Evolutionary conservation across 2,113 vertebrate genomes (phyloP).

Genomic region (Bos javanicus): DNA sequence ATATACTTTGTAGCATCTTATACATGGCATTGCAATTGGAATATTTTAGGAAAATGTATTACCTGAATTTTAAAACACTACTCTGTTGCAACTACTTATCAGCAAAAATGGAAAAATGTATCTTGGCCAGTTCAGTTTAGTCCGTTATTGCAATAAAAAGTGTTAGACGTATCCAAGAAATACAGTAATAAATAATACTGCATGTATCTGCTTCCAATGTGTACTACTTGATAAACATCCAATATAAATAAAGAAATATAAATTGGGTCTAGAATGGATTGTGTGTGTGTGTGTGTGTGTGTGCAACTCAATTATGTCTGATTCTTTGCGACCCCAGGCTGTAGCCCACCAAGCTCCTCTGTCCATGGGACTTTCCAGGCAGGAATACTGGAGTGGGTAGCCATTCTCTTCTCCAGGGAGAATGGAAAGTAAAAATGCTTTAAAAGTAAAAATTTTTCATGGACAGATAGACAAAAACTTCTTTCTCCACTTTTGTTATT

Average conservation of each 20-base stretch:
- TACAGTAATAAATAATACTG: conserved; percentile 26
- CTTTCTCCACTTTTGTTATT: neutral
- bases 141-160: conserved; percentile 37
- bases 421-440: neutral
- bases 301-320: neutral
- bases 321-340: neutral
- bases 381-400: neutral
- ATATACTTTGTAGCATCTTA: conserved; percentile 8
- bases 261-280: neutral
- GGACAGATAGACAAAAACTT: neutral
- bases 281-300: neutral
- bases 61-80: conserved; percentile 47
- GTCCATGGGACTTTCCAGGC: neutral
- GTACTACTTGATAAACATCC: conserved; percentile 10
- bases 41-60: conserved; percentile 43
- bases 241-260: conserved; percentile 33
- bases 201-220: neutral
- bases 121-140: conserved; percentile 24
- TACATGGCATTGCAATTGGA: conserved; percentile 9
- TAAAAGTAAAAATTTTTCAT: conserved; percentile 21
- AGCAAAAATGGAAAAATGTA: conserved; percentile 35
- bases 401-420: neutral
- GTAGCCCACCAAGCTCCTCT: neutral
- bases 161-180: conserved; percentile 36
- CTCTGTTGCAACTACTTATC: conserved; percentile 14